Evolutionary conservation across 1,140 invertebrate species (phyloP).

Genomic region (Ephestia elutella): DNA sequence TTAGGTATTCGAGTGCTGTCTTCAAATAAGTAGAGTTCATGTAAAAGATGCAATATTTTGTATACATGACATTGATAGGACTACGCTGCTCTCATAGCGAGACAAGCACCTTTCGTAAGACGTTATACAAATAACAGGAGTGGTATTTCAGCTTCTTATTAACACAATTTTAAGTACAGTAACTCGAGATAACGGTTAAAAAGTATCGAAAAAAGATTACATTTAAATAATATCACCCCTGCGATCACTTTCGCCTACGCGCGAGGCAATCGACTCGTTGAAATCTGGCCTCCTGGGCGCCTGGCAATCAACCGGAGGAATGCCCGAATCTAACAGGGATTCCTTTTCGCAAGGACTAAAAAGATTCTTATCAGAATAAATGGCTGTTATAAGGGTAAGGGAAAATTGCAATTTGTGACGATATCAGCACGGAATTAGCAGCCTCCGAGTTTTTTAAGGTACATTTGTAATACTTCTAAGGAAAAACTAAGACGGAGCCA

Average conservation of each 20-base stretch:
- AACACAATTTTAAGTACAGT: constrained; percentile 10
- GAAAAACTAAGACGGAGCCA: background rate
- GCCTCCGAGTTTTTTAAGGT: background rate
- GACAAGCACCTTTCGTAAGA: too few species aligned
- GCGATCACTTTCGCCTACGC: constrained; percentile 65
- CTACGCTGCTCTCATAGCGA: too few species aligned
- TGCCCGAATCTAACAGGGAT: constrained; percentile 59
- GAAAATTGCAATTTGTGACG: constrained; percentile 68
- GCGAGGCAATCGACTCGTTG: constrained; percentile 62
- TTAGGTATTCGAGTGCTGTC: too few species aligned
- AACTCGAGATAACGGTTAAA: constrained; percentile 31
- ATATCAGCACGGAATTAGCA: constrained; percentile 54
- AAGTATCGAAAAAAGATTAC: constrained; percentile 72
- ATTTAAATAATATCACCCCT: constrained; percentile 72
- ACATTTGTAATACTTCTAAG: background rate
- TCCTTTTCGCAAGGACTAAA: constrained; percentile 61
- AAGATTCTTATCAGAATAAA: constrained; percentile 62
- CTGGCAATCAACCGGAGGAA: constrained; percentile 64
- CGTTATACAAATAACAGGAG: background rate
- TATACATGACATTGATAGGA: too few species aligned
- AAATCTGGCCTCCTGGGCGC: constrained; percentile 68
- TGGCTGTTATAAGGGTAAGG: constrained; percentile 48
- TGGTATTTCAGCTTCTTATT: background rate
- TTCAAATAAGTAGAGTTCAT: too few species aligned
- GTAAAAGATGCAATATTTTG: too few species aligned